Base-by-base conservation (phyloP, 2,888 invertebrate species). In the Hirtodrosophila histrioides region DNA sequence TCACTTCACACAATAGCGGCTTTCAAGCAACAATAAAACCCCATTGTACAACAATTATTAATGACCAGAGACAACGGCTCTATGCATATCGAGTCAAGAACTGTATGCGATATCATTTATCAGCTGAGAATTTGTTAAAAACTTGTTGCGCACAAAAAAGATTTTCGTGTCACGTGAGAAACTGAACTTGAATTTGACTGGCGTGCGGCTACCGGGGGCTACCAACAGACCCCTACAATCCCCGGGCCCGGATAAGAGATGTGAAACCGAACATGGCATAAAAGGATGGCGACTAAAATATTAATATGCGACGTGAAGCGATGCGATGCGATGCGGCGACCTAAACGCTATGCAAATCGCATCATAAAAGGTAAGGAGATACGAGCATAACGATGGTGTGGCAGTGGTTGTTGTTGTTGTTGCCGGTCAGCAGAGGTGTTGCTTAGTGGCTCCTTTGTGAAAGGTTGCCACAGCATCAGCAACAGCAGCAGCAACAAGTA, bases 71-170 rank as follows among this genome's bases (percentile, higher is more conserved):
- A 40, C 41, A 51, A 53, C 49, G 68, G 60, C 75, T 81, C 70
- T 84, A 77, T 80, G 86, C 79, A 83, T 66, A 83, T 78, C 81
- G 82, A 69, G 89, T 86, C 87, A 73, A 49, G 60, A 73, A 61
- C 54, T 72, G 73, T 70, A 70, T 80, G 69, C 77, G 76, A 87
- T 88, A 88, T 90, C 89, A 89, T 89, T 89, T 90, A 90, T 89
- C 89, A 89, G 86, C 54, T 75, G 72, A 71, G 81, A 87, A 87
- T 73, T 88, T 88, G 86, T 86, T 79, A 46, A 55, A 77, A 84
- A 89, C 89, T 89, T 89, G 89, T 89, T 89, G 89, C 89, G 76
- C 89, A 88, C 86, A 90, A 89, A 89, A 90, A 88, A 88, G 87
- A 87, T 89, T 90, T 90, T 88, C 89, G 72, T 89, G 89, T 89